Conservation (phyloP, 2,113 vertebrate species). For the Strix uralensis region DNA sequence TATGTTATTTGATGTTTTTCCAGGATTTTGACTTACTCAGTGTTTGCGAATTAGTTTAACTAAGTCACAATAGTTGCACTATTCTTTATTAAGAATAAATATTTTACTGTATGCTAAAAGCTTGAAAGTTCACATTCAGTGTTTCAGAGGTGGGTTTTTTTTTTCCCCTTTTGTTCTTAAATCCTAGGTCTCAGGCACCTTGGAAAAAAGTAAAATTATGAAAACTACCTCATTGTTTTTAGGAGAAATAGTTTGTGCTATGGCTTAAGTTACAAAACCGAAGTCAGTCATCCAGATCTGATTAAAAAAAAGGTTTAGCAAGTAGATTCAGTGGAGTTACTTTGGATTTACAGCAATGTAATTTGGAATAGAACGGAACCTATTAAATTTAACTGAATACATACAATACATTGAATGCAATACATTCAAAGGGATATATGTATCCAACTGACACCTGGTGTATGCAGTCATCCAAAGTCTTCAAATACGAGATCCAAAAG, state of each 20-base stretch:
- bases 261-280: neutral
- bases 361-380: neutral
- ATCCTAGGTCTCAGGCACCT: neutral
- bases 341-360: neutral
- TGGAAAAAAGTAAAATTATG: neutral
- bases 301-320: neutral
- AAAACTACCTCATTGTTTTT: neutral
- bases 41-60: neutral
- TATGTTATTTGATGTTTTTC: neutral
- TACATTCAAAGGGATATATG: neutral
- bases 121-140: neutral
- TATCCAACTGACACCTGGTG: neutral
- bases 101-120: neutral
- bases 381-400: neutral
- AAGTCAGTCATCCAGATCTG: neutral
- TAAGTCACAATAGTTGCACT: neutral
- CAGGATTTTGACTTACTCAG: neutral
- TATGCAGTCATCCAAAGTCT: neutral
- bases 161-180: neutral
- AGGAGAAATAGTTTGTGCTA: neutral
- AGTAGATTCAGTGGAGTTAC: neutral
- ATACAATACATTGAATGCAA: neutral
- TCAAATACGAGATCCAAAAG: neutral
- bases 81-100: neutral
- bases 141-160: neutral